Evolutionary conservation across 2,888 invertebrate species (phyloP).

Genomic region (Amphimallon solstitiale): DNA sequence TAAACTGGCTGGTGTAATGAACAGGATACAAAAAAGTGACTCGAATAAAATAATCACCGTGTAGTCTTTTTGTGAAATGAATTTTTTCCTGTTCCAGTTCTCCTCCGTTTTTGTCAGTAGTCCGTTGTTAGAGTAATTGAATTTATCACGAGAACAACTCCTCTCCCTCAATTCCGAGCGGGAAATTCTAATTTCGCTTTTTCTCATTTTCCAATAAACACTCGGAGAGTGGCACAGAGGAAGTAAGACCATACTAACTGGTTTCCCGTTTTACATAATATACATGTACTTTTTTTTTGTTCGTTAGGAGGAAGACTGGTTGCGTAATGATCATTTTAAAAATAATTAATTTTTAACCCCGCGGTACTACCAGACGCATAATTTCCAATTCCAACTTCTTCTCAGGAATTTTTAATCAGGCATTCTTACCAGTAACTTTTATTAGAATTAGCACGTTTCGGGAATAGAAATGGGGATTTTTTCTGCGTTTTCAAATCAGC

Average conservation of each 20-base stretch:
- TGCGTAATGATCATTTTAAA: constrained; percentile 15
- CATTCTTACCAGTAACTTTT: constrained; percentile 15
- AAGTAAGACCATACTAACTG: too few relatives aligned
- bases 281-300: background rate
- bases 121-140: constrained; percentile 29
- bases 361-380: background rate
- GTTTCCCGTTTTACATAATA: too few relatives aligned
- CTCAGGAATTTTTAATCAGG: constrained; percentile 23
- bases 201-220: constrained; percentile 28
- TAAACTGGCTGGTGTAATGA: constrained; percentile 30
- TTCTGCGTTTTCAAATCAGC: background rate
- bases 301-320: background rate
- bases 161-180: constrained; percentile 9
- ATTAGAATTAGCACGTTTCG: constrained; percentile 22
- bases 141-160: constrained; percentile 18
- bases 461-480: constrained; percentile 10
- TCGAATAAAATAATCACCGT: constrained; percentile 32
- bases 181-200: constrained; percentile 32
- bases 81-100: constrained; percentile 9
- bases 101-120: background rate
- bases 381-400: constrained; percentile 21
- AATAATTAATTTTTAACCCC: constrained; percentile 30
- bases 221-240: background rate
- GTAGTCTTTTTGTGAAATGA: constrained; percentile 26
- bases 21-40: constrained; percentile 28